These are phyloP conservation scores for Aphrophora alni DNA, from an alignment of 2,888 invertebrate genomes.

Conservation along the genomic window DNA sequence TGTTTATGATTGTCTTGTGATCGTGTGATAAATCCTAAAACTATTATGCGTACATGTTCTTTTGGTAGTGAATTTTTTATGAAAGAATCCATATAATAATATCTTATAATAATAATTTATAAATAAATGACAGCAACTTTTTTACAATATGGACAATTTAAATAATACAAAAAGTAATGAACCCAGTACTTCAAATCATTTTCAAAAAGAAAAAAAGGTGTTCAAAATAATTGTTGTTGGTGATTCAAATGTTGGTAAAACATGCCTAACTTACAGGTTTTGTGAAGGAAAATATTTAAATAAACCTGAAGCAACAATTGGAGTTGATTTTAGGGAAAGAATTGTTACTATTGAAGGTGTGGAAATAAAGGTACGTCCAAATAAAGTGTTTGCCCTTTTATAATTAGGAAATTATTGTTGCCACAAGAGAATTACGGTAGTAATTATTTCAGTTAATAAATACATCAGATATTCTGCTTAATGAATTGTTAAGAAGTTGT, in stretches of 20 bases:
- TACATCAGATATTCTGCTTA: no score
- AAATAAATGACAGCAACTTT: neutral
- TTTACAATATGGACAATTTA: neutral
- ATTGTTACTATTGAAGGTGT: conserved; percentile 19
- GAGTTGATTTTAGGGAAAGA: conserved; percentile 30
- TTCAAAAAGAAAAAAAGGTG: conserved; percentile 25
- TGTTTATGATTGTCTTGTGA: no score
- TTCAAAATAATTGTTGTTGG: conserved; percentile 32
- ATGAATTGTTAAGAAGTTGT: no score
- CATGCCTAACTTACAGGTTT: conserved; percentile 32
- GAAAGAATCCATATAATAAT: no score
- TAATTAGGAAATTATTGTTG: no score
- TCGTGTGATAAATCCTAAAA: no score
- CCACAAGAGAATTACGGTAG: no score
- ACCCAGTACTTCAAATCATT: neutral
- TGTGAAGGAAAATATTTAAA: conserved; percentile 33
- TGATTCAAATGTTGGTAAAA: conserved; percentile 33
- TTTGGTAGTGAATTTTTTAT: no score
- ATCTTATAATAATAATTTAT: no score
- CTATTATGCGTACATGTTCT: no score
- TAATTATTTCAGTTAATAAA: no score
- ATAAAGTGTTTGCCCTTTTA: neutral
- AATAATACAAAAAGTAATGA: neutral
- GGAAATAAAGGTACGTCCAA: conserved; percentile 27
- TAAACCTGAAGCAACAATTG: conserved; percentile 30